Evolutionary conservation across 2,113 vertebrate genomes (phyloP).

Genomic region (Sigmodon hispidus): DNA sequence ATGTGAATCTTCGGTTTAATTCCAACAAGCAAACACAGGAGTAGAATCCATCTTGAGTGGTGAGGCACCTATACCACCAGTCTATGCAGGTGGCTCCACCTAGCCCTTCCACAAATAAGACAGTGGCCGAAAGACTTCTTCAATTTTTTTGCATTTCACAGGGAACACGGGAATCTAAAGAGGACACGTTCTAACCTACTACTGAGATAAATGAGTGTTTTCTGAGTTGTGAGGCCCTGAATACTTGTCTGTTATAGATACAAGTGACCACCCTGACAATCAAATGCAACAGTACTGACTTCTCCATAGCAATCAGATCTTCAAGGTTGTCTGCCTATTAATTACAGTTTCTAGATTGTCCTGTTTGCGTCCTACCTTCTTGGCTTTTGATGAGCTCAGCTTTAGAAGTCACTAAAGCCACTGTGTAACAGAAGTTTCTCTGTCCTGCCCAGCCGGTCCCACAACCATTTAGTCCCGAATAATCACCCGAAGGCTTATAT

Average conservation of each 20-base stretch:
- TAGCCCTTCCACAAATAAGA: neutral
- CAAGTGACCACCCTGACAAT: neutral
- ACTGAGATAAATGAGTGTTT: neutral
- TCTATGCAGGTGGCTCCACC: fast-evolving
- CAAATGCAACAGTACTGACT: neutral
- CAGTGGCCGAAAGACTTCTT: neutral
- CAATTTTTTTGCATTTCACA: neutral
- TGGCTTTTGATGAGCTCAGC: neutral
- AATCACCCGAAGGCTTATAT: too few relatives aligned
- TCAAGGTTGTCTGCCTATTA: neutral
- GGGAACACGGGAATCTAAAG: neutral
- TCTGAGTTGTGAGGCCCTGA: neutral
- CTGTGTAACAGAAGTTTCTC: too few relatives aligned
- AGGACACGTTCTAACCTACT: neutral
- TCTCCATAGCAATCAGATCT: neutral
- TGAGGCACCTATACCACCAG: fast-evolving
- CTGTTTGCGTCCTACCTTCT: neutral
- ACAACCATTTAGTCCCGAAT: too few relatives aligned
- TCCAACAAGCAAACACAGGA: neutral
- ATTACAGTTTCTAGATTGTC: neutral
- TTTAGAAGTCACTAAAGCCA: neutral
- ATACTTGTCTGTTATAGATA: too few relatives aligned
- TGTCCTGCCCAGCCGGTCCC: too few relatives aligned
- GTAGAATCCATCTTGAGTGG: neutral
- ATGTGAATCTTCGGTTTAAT: neutral